A percentile compares a stretch with the other conserved stretches of the same genome.
Conservation (phyloP, 2,888 invertebrate species). For the Tuberolachnus salignus region DNA sequence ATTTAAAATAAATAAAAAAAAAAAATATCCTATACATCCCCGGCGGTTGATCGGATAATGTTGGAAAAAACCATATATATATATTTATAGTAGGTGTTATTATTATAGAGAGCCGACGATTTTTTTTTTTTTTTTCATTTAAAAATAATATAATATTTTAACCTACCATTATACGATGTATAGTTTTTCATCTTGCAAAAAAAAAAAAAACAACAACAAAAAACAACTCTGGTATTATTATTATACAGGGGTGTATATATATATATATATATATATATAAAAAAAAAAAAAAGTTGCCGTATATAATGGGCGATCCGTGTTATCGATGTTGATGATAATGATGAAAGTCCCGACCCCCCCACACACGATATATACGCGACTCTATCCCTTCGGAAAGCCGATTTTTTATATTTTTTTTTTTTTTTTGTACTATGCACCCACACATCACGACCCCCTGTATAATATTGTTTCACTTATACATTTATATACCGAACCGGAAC, state of each 20-base stretch:
- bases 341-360: slow-evolving; percentile 33
- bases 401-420: slow-evolving; percentile 39
- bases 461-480: slow-evolving; percentile 55
- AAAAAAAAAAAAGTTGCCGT: slow-evolving; percentile 39
- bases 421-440: no score
- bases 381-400: slow-evolving; percentile 44
- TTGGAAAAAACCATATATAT: slow-evolving; percentile 18
- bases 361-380: not conserved
- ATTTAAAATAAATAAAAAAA: slow-evolving; percentile 13
- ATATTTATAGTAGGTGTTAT: not conserved
- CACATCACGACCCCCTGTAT: slow-evolving; percentile 32
- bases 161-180: slow-evolving; percentile 46
- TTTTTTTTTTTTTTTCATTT: no score
- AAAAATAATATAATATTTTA: slow-evolving; percentile 41
- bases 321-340: slow-evolving; percentile 56
- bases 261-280: slow-evolving; percentile 15
- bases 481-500: slow-evolving; percentile 48
- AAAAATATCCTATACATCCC: not conserved
- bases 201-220: slow-evolving; percentile 21
- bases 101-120: not conserved
- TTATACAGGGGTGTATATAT: no score
- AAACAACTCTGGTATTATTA: not conserved
- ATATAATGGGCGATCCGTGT: slow-evolving; percentile 56
- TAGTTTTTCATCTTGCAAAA: slow-evolving; percentile 44
- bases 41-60: slow-evolving; percentile 37